Percentiles rank a stretch among this genome's conserved stretches.
These are phyloP conservation scores for Asteroscopus sphinx DNA, from an alignment of 2,888 invertebrate species.

Conservation along the genomic window DNA sequence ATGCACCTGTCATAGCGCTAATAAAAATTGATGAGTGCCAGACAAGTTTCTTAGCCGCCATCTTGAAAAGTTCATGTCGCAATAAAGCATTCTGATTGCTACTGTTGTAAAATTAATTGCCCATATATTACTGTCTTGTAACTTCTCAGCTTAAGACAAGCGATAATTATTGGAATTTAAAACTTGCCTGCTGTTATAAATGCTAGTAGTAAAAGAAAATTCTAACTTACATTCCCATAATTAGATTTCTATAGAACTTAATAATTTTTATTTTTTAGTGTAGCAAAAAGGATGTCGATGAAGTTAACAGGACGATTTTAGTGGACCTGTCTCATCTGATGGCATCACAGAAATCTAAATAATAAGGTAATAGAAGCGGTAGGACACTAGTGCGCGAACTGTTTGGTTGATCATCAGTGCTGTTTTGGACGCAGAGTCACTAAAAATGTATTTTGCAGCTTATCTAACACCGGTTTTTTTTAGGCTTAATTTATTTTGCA, in stretches of 20 bases:
- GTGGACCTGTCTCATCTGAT: too few species aligned
- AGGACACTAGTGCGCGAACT: too few species aligned
- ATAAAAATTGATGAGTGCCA: conserved; percentile 47
- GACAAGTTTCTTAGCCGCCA: conserved; percentile 42
- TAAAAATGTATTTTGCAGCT: too few species aligned
- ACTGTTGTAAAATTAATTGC: conserved; percentile 58
- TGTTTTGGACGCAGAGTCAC: too few species aligned
- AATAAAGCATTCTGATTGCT: conserved; percentile 57
- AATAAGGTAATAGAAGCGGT: too few species aligned
- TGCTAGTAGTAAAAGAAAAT: conserved; percentile 4
- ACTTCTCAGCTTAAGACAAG: conserved; percentile 26
- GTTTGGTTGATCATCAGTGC: too few species aligned
- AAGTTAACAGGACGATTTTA: too few species aligned
- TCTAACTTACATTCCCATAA: neutral
- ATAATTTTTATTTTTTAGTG: neutral
- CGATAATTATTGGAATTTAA: conserved; percentile 28
- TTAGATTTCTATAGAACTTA: conserved; percentile 6
- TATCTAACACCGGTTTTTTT: too few species aligned
- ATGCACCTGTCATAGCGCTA: conserved; percentile 40
- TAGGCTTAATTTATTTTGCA: too few species aligned
- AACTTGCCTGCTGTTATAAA: conserved; percentile 19
- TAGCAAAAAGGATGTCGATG: too few species aligned
- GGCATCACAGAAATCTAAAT: too few species aligned
- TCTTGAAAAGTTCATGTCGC: conserved; percentile 44
- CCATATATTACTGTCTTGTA: conserved; percentile 47